phyloP scores from a whole-genome alignment of 2,113 vertebrate genomes.

The Athene cunicularia region DNA sequence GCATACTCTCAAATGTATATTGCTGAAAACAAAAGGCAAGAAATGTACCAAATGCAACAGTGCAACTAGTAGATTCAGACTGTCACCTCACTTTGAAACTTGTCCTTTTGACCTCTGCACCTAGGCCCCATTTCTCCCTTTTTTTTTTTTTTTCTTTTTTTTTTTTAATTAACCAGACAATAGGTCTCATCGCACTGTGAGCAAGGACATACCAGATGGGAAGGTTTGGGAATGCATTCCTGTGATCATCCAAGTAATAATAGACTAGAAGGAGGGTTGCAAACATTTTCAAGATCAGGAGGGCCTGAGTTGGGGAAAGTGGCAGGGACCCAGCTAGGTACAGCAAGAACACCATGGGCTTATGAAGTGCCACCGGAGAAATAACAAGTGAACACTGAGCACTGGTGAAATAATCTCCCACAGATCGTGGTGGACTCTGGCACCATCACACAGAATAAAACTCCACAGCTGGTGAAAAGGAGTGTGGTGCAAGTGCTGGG shows the following conservation, averaged over 20 bases:
- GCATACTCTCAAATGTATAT: background rate
- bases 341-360: background rate
- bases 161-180: background rate
- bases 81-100: background rate
- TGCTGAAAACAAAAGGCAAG: background rate
- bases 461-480: background rate
- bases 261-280: background rate
- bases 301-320: background rate
- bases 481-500: background rate
- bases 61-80: background rate
- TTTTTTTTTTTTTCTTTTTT: fast-evolving
- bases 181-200: background rate
- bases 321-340: background rate
- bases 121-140: background rate
- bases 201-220: background rate
- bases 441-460: background rate
- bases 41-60: background rate
- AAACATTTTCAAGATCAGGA: background rate
- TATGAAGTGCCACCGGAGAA: background rate
- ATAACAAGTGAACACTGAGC: background rate
- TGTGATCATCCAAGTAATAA: background rate
- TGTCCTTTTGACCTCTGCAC: background rate
- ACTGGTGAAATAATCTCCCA: background rate
- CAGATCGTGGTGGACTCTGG: background rate
- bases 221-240: background rate